phyloP scores from a whole-genome alignment of 1,140 invertebrate species.

The Metaphire vulgaris region DNA sequence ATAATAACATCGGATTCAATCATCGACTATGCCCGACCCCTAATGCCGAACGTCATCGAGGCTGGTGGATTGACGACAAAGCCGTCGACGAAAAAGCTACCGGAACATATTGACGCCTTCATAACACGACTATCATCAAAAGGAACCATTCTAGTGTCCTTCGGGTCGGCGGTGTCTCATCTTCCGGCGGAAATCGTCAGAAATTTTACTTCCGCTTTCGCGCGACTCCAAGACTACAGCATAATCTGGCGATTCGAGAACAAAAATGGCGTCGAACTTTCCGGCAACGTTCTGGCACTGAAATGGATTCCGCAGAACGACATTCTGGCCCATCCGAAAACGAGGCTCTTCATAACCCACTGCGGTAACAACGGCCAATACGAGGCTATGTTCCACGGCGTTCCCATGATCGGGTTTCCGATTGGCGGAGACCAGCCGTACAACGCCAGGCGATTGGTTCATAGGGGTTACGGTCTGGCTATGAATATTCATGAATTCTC shows the following conservation, averaged over 20 bases:
- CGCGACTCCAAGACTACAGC: background rate
- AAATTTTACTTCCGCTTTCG: background rate
- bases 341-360: slow-evolving; percentile 37
- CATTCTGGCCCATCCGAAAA: slow-evolving; percentile 31
- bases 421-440: slow-evolving; percentile 41
- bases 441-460: slow-evolving; percentile 40
- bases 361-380: slow-evolving; percentile 35
- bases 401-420: slow-evolving; percentile 37
- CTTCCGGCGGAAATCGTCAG: background rate
- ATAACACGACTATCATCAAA: background rate
- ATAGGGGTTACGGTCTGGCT: slow-evolving; percentile 35
- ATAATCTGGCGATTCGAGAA: slow-evolving; percentile 8
- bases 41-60: background rate
- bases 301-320: slow-evolving; percentile 64
- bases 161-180: slow-evolving; percentile 8
- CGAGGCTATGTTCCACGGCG: slow-evolving; percentile 34
- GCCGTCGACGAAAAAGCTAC: background rate
- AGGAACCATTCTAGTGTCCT: slow-evolving; percentile 7
- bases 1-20: background rate
- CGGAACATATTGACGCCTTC: background rate
- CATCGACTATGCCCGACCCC: background rate
- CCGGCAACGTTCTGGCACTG: slow-evolving; percentile 59
- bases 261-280: slow-evolving; percentile 11
- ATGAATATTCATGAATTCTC: slow-evolving; percentile 25
- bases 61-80: background rate